A percentile compares a stretch with the other conserved stretches of the same genome.
Evolutionary conservation across 2,888 invertebrate genomes (phyloP).

Genomic region (Pterostichus madidus): DNA sequence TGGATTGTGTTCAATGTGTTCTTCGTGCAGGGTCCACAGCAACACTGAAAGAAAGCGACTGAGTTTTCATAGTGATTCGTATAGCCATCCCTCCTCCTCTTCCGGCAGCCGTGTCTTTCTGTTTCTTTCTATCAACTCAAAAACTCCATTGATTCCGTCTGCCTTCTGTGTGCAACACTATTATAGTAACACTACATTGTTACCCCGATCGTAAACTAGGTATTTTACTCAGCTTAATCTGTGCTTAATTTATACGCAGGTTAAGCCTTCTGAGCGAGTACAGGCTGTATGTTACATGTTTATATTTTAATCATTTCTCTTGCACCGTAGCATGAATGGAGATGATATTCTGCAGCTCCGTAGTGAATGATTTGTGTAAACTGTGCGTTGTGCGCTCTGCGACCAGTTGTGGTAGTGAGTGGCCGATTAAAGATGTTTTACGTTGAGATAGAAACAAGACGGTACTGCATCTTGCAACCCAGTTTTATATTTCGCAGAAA

Average conservation of each 20-base stretch:
- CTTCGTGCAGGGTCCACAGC: constrained; percentile 39
- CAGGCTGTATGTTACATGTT: constrained; percentile 3
- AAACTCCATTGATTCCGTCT: constrained; percentile 55
- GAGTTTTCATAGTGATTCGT: constrained; percentile 59
- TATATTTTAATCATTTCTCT: constrained; percentile 53
- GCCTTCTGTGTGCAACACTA: constrained; percentile 9
- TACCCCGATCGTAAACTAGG: constrained; percentile 45
- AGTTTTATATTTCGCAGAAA: constrained; percentile 55
- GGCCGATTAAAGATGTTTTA: constrained; percentile 36
- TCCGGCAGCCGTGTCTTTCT: constrained; percentile 9
- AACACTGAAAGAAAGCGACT: constrained; percentile 59
- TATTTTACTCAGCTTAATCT: constrained; percentile 59
- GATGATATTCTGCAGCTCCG: not conserved
- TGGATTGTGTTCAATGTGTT: constrained; percentile 33
- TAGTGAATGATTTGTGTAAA: constrained; percentile 54
- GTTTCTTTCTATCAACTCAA: not conserved
- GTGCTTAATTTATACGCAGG: constrained; percentile 52
- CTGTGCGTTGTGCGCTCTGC: constrained; percentile 2
- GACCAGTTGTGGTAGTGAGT: constrained; percentile 33
- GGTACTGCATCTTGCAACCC: constrained; percentile 56
- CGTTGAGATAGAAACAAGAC: not conserved
- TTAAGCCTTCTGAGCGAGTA: constrained; percentile 49
- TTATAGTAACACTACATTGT: constrained; percentile 62
- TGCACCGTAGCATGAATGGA: constrained; percentile 31
- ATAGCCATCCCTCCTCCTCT: constrained; percentile 59